phyloP scores from a whole-genome alignment of 2,797 vertebrate genomes.

The Cryptoblepharus egeriae region DNA sequence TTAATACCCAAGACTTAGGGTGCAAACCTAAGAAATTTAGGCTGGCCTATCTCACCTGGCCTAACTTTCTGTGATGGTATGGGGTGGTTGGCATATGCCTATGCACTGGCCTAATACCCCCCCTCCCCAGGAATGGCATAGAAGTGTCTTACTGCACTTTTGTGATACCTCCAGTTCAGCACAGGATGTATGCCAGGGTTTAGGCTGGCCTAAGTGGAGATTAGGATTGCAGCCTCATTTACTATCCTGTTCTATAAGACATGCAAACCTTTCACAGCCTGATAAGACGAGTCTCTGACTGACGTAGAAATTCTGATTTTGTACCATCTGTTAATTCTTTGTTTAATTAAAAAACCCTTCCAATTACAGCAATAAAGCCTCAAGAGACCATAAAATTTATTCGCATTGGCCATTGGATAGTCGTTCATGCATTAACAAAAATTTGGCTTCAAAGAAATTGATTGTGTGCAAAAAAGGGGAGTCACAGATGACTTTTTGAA shows the following conservation, averaged over 20 bases:
- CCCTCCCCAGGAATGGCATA: too few relatives aligned
- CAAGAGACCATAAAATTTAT: slow-evolving; percentile 78
- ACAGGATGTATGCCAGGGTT: too few relatives aligned
- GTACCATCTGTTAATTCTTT: slow-evolving; percentile 72
- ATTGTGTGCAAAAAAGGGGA: background rate
- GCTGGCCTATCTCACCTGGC: too few relatives aligned
- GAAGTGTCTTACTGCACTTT: too few relatives aligned
- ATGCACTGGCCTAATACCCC: too few relatives aligned
- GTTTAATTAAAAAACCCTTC: slow-evolving; percentile 84
- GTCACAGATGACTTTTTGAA: background rate
- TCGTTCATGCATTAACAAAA: slow-evolving; percentile 75
- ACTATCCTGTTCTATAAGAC: background rate
- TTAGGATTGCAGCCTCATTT: too few relatives aligned
- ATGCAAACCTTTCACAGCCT: background rate
- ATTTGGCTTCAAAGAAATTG: slow-evolving; percentile 61
- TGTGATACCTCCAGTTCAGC: too few relatives aligned
- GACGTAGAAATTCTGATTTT: slow-evolving; percentile 73
- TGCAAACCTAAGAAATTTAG: too few relatives aligned
- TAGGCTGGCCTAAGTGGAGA: too few relatives aligned
- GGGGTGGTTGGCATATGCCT: too few relatives aligned
- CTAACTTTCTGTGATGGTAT: too few relatives aligned
- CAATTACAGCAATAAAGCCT: slow-evolving; percentile 55
- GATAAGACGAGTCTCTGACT: background rate
- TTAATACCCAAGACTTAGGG: background rate
- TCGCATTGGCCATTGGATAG: slow-evolving; percentile 73